Base-by-base conservation (phyloP, 2,888 invertebrate genomes). In the Coenonympha arcania region DNA sequence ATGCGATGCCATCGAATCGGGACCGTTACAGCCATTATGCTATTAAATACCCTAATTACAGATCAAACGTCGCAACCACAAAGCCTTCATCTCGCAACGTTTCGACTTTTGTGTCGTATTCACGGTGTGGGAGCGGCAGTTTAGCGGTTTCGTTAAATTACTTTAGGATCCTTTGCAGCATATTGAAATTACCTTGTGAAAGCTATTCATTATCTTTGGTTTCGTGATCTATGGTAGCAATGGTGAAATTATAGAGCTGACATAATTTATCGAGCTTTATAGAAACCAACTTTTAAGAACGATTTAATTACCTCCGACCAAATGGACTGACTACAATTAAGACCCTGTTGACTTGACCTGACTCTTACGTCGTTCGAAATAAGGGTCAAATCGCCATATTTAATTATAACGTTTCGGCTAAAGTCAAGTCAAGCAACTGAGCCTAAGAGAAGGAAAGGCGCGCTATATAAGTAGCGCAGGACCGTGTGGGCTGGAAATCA, bases 1-100 rank as follows among this genome's bases (percentile, higher is more conserved):
- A 81, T 67, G 78, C 77, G 78, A 79, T 73, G 63, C 68, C 63
- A 66, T 73, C 72, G 69, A 72, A 80, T 76, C 69, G 74, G 69
- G 69, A 77, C 82, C 82, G 81, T 82, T 81, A 80, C 74, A 57
- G 70, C 75, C 68, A 80, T 79, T 81, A 81, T 73, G 69, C 68
- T 68, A 73, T 68, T 82, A 83, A 79, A 72, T 64, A 76, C 80
- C 80, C 78, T 79, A 83, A 85, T 85, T 84, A 83, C 73, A 71
- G 71, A 79, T 83, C 79, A 79, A 84, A 81, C 73, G 75, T 65
- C 68, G 71, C 68, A 74, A 81, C 83, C 85, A 78, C 85, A 84
- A 79, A 76, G 69, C 66, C 68, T 73, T 73, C 72, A 76, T 81
- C 79, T 81, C 66, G 68, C 61, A 69, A 67, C 59, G 59, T 73